phyloP scores from a whole-genome alignment of 2,113 vertebrate genomes.

The Halichoerus grypus region DNA sequence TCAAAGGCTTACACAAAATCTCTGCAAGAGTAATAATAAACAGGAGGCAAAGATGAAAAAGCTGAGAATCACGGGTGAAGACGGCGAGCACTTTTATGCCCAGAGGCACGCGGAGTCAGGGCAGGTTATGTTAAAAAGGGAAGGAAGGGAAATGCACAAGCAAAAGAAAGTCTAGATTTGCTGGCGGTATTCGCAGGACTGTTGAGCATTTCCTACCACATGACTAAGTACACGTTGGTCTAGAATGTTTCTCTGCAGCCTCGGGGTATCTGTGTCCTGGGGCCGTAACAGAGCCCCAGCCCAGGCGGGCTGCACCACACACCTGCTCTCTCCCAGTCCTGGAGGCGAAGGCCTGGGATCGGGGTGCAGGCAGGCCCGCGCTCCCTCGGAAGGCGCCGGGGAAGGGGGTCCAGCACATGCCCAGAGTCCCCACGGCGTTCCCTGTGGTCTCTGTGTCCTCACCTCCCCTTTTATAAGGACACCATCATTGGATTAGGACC shows the following conservation, averaged over 20 bases:
- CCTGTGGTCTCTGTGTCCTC: neutral
- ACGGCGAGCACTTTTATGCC: neutral
- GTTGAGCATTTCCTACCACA: no score
- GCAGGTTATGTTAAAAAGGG: no score
- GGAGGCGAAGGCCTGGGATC: neutral
- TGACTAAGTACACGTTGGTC: neutral
- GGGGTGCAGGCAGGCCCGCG: accelerated
- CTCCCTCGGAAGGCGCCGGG: accelerated
- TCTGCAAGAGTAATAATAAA: conserved; percentile 24
- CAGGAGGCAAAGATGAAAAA: neutral
- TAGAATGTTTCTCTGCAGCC: neutral
- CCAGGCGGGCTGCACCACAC: accelerated
- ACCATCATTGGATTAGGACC: neutral
- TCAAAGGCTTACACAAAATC: conserved; percentile 12
- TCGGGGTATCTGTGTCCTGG: neutral
- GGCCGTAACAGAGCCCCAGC: accelerated
- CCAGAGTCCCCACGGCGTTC: accelerated
- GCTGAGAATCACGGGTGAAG: neutral
- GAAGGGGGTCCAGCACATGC: accelerated
- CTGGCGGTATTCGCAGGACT: neutral
- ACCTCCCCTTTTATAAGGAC: neutral
- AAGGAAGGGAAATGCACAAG: neutral
- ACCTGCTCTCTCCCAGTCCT: neutral
- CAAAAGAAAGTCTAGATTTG: neutral
- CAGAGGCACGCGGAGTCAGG: neutral